These are phyloP conservation scores for Corythornis madagascariensis DNA, from an alignment of 2,113 vertebrate genomes.

Conservation along the genomic window DNA sequence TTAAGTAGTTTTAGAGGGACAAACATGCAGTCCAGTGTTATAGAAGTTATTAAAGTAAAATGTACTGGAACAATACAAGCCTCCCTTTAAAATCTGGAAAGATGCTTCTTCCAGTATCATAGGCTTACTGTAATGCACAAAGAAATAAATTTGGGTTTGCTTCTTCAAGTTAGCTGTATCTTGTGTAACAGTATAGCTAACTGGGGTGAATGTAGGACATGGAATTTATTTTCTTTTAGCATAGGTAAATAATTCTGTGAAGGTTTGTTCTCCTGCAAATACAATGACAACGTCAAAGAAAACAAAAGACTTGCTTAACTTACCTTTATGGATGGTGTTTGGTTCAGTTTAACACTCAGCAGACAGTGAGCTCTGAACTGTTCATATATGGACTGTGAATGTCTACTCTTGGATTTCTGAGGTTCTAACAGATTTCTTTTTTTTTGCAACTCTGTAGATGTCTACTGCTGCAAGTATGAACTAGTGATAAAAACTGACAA, in stretches of 20 bases:
- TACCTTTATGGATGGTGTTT: background rate
- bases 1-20: background rate
- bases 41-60: background rate
- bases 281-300: background rate
- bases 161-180: background rate
- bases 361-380: background rate
- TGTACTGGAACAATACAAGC: background rate
- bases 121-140: background rate
- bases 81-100: background rate
- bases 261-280: background rate
- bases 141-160: background rate
- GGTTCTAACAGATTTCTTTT: background rate
- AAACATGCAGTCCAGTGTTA: background rate
- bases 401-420: background rate
- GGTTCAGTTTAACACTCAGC: background rate
- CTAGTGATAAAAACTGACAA: background rate
- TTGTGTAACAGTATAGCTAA: background rate
- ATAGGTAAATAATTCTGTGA: background rate
- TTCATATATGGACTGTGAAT: background rate
- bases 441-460: background rate
- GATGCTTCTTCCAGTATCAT: background rate
- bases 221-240: background rate
- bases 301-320: background rate
- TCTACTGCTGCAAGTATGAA: background rate
- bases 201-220: background rate